phyloP scores from a whole-genome alignment of 2,113 vertebrate species.

The Serinus canaria region DNA sequence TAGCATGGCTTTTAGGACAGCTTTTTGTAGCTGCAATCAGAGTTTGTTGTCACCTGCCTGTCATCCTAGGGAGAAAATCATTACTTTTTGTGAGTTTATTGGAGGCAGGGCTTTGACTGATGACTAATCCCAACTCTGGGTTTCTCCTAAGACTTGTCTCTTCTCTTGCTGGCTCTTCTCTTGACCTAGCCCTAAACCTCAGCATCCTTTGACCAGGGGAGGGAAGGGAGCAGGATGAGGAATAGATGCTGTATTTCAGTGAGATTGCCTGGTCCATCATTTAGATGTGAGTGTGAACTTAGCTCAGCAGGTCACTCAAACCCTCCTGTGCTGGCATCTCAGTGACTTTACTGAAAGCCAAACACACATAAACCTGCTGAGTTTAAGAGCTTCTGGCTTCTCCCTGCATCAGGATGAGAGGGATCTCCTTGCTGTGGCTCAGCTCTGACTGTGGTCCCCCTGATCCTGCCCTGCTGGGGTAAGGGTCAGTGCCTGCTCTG shows the following conservation, averaged over 20 bases:
- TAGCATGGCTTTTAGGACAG: not conserved
- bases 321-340: not conserved
- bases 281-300: not conserved
- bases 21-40: not conserved
- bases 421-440: not conserved
- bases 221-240: not conserved
- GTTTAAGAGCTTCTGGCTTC: not conserved
- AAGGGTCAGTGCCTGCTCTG: not conserved
- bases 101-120: not conserved
- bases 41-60: not conserved
- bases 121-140: not conserved
- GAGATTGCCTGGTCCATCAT: not conserved
- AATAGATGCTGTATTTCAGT: not conserved
- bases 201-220: not conserved
- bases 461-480: not conserved
- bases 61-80: not conserved
- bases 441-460: not conserved
- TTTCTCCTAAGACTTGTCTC: not conserved
- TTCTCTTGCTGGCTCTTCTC: not conserved
- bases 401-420: not conserved
- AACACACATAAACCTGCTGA: not conserved
- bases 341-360: not conserved
- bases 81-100: not conserved
- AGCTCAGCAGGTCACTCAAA: not conserved
- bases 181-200: not conserved